These are phyloP conservation scores for Actinernus sp. DNA, from an alignment of 92 coral and sea anemone species.

Conservation along the genomic window DNA sequence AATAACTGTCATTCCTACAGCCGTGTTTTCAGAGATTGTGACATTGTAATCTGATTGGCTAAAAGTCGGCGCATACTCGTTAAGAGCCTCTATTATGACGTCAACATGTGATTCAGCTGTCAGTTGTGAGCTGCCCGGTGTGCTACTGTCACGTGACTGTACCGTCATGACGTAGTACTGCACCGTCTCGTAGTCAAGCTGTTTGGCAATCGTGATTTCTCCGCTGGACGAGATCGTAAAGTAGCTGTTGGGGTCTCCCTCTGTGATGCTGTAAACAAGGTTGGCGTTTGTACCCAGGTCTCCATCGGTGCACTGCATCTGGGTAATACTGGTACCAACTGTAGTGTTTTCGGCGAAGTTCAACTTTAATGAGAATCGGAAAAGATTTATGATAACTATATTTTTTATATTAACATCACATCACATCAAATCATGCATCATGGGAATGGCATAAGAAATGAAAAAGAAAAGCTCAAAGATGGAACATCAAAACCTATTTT, in stretches of 20 bases:
- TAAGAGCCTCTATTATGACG: constrained; percentile 51
- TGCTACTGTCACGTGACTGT: constrained; percentile 70
- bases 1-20: constrained; percentile 45
- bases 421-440: too few species aligned
- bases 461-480: too few species aligned
- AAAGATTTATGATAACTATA: background rate
- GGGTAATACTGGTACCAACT: constrained; percentile 65
- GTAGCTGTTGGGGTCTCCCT: constrained; percentile 53
- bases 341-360: constrained; percentile 58
- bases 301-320: constrained; percentile 64
- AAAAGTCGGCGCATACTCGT: constrained; percentile 66
- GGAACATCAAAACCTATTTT: too few species aligned
- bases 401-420: too few species aligned
- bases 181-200: constrained; percentile 62
- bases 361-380: constrained; percentile 16
- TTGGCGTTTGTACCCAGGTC: constrained; percentile 66
- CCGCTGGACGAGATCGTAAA: constrained; percentile 57
- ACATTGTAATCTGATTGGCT: constrained; percentile 54
- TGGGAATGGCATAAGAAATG: too few species aligned
- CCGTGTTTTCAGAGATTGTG: constrained; percentile 48
- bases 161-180: constrained; percentile 63
- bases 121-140: constrained; percentile 63
- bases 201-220: constrained; percentile 30
- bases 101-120: constrained; percentile 54
- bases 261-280: constrained; percentile 60